Percentiles rank a stretch among this genome's conserved stretches.
phyloP scores from a whole-genome alignment of 2,113 vertebrate species.

The Podarcis muralis region DNA sequence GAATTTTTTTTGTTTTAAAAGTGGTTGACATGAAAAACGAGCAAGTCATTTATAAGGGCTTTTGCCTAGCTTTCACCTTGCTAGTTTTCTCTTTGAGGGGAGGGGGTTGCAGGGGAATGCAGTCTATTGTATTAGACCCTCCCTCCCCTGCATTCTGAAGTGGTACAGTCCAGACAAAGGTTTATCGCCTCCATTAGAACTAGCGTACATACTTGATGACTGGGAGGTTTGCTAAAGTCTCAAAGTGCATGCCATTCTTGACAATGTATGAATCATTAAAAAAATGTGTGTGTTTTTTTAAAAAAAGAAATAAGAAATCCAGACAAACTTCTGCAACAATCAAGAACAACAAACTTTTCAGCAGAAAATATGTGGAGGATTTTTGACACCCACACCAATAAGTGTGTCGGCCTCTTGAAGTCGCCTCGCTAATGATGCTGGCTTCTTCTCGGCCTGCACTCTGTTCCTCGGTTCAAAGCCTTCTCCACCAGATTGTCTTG shows the following conservation, averaged over 20 bases:
- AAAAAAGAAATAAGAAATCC: slow-evolving; percentile 3
- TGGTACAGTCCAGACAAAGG: background rate
- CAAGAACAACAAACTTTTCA: slow-evolving; percentile 40
- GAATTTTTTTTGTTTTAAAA: too few relatives aligned
- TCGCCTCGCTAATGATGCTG: slow-evolving; percentile 34
- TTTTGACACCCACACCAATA: slow-evolving; percentile 15
- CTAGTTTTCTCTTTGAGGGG: background rate
- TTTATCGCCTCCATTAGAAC: background rate
- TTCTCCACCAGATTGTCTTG: slow-evolving; percentile 55
- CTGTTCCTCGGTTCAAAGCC: slow-evolving; percentile 30
- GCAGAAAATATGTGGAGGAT: slow-evolving; percentile 12
- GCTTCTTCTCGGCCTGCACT: slow-evolving; percentile 41
- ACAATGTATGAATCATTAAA: background rate
- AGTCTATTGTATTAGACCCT: background rate
- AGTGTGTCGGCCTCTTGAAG: slow-evolving; percentile 7
- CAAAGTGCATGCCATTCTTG: background rate
- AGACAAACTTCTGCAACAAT: background rate
- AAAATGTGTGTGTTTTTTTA: background rate
- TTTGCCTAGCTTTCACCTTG: background rate
- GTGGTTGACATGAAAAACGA: accelerated
- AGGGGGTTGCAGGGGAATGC: background rate
- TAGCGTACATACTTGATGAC: background rate
- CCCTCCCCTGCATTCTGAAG: background rate
- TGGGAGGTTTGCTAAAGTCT: background rate
- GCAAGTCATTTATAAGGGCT: background rate